These are phyloP conservation scores for Gavia stellata DNA, from an alignment of 2,113 vertebrate species.

Conservation along the genomic window DNA sequence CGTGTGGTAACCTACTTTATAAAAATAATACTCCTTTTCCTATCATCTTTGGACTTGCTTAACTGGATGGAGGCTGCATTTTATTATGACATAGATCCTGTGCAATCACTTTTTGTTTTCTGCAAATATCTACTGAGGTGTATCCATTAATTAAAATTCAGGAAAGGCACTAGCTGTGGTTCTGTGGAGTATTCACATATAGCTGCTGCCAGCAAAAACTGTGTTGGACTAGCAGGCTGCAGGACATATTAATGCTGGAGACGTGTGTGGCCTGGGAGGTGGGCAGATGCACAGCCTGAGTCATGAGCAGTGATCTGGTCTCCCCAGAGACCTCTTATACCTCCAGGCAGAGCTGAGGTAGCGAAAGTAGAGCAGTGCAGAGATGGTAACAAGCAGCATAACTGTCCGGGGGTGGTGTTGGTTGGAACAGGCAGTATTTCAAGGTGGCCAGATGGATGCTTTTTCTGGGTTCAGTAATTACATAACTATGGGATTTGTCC, in stretches of 20 bases:
- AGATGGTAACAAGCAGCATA: background rate
- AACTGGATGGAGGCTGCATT: background rate
- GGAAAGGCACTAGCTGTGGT: background rate
- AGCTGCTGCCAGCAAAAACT: background rate
- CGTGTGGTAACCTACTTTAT: background rate
- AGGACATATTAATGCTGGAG: background rate
- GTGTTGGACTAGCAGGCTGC: background rate
- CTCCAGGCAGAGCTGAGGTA: slow-evolving; percentile 26
- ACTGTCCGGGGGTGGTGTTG: slow-evolving; percentile 23
- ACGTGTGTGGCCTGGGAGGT: background rate
- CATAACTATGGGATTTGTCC: slow-evolving; percentile 33
- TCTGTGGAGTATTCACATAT: background rate
- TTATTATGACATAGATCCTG: background rate
- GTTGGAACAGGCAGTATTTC: slow-evolving; percentile 32
- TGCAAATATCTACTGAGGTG: background rate
- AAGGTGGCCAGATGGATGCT: slow-evolving; percentile 55
- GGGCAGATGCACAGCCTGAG: slow-evolving; percentile 1
- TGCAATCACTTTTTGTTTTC: background rate
- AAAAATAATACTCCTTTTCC: background rate
- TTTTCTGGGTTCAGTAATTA: slow-evolving; percentile 52
- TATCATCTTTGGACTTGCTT: background rate
- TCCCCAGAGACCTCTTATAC: background rate
- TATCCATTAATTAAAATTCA: slow-evolving; percentile 23
- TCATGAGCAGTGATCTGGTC: background rate
- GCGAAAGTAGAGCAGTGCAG: background rate